Evolutionary conservation across 1,140 invertebrate species (phyloP), one percentile per base, ranked within the genome.

Genomic region (Diuraphis noxia): DNA sequence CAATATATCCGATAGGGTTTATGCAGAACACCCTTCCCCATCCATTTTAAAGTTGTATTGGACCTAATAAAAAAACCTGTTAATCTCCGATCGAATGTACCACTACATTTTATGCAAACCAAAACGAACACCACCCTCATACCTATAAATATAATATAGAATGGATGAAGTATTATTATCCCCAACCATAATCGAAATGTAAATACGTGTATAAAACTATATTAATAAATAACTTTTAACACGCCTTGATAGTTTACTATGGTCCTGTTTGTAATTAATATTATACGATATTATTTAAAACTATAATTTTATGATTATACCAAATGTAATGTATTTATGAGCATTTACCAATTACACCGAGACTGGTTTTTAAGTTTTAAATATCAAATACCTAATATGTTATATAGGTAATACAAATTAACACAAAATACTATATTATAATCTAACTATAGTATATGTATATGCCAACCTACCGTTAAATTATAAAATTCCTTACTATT

Each of bases 1-100:
- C 89, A 91, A 91, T 91, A 91, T 91, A 82, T 82, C 63, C 89
- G 77, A 91, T 82, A 46, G 89, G 43, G 77, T 91, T 91, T 91
- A 91, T 63, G 72, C 23, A 82, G 43, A 81, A 46, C 72, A 36
- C 88, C 40, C 63, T 79, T 46, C 41, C 63, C 41, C 8, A 3
- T 79, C 40, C 63, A 43, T 79, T 90, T 91, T 38, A 81, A 82
- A 38, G 41, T 91, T 82, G 56, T 91, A 91, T 81, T 49, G 72
- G 72, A 36, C 56, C 38, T 90, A 91, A 91, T 81, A 91, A 91
- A 91, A 89, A 91, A 91, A 81, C 77, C 89, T 82, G 89, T 81
- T 91, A 91, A 91, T 91, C 72, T 91, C 52, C 86, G 17, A 86
- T 86, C 36, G 25, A 56, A 13, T 85, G 25, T 63, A 88, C 36